phyloP scores from a whole-genome alignment of 1,140 invertebrate genomes.

The Saxidomus purpurata region DNA sequence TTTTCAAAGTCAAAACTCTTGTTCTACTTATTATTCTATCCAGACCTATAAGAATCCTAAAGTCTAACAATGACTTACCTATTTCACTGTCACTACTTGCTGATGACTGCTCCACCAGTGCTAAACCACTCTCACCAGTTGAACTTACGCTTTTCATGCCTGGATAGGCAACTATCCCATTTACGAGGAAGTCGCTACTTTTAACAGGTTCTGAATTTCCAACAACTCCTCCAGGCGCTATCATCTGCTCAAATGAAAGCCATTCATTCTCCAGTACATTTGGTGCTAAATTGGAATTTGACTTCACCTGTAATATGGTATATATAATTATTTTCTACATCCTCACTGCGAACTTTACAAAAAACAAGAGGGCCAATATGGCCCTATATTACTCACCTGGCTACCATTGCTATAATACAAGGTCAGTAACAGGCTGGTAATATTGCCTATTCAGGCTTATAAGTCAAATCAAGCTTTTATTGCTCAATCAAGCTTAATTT shows the following conservation, averaged over 20 bases:
- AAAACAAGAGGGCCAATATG: too few species aligned
- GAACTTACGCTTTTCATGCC: neutral
- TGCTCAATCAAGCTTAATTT: too few species aligned
- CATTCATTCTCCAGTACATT: constrained; percentile 56
- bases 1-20: too few species aligned
- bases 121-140: neutral
- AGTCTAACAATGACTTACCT: too few species aligned
- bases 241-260: constrained; percentile 65
- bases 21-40: too few species aligned
- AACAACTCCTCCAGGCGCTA: constrained; percentile 35
- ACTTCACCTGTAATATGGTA: constrained; percentile 19
- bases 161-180: constrained; percentile 52
- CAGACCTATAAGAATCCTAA: too few species aligned
- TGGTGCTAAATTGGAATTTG: neutral
- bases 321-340: too few species aligned
- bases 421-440: neutral
- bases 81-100: constrained; percentile 47
- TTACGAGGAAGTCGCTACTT: constrained; percentile 27
- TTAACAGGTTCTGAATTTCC: constrained; percentile 5
- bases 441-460: neutral
- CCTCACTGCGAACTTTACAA: neutral
- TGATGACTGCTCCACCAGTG: constrained; percentile 25
- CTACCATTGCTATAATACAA: neutral
- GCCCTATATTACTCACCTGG: too few species aligned
- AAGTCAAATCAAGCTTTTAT: too few species aligned